phyloP scores from a whole-genome alignment of 2,113 vertebrate species.

The Eulacestoma nigropectus region DNA sequence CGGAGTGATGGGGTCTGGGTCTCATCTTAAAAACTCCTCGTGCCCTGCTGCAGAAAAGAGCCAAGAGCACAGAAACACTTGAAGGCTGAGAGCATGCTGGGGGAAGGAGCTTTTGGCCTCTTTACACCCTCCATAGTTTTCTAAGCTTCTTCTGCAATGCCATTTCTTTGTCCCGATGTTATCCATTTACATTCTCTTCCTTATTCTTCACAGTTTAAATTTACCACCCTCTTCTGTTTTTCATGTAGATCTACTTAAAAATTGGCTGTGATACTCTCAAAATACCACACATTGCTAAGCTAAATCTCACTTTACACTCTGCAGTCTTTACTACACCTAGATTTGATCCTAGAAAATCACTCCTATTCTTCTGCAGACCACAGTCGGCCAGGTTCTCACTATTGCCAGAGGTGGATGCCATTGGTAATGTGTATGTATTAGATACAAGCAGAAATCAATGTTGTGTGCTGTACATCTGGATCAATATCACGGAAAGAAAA shows the following conservation, averaged over 20 bases:
- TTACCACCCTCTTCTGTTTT: neutral
- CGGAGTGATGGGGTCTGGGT: neutral
- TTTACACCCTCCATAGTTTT: neutral
- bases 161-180: neutral
- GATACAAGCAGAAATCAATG: slow-evolving; percentile 16
- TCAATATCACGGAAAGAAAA: slow-evolving; percentile 40
- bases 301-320: neutral
- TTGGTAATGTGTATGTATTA: neutral
- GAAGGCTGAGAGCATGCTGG: neutral
- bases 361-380: neutral
- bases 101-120: neutral
- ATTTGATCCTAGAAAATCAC: neutral
- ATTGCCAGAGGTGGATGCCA: neutral
- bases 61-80: neutral
- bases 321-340: neutral
- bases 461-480: slow-evolving; percentile 9
- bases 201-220: neutral
- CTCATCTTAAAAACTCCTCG: neutral
- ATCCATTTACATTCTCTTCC: neutral
- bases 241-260: neutral
- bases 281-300: neutral
- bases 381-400: neutral
- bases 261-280: neutral
- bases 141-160: neutral
- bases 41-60: neutral